Conservation (phyloP, 2,888 invertebrate genomes). For the Cheilosia vernalis region DNA sequence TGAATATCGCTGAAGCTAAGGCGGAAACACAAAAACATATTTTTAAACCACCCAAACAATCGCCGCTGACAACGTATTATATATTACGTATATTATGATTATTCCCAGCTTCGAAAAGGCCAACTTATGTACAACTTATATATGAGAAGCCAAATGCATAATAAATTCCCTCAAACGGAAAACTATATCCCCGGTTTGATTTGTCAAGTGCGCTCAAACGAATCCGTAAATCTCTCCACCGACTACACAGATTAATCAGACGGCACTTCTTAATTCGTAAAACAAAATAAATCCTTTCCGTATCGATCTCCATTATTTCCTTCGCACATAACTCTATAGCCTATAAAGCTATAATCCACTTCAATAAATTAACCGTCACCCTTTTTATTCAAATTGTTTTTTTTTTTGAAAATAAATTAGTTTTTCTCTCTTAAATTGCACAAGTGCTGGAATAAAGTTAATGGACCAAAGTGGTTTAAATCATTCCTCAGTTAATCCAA, state of each 20-base stretch:
- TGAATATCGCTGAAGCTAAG: too few species aligned
- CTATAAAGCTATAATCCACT: slow-evolving; percentile 66
- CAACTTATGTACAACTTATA: too few species aligned
- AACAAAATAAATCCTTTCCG: slow-evolving; percentile 60
- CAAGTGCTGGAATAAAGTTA: slow-evolving; percentile 54
- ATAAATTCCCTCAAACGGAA: too few species aligned
- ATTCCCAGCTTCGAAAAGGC: too few species aligned
- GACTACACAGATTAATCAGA: slow-evolving; percentile 14
- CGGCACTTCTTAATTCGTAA: slow-evolving; percentile 19
- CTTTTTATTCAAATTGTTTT: slow-evolving; percentile 4
- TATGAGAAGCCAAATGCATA: too few species aligned
- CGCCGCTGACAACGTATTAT: too few species aligned
- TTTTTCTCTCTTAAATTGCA: slow-evolving; percentile 16
- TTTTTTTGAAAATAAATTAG: neutral
- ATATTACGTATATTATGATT: too few species aligned
- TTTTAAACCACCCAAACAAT: too few species aligned
- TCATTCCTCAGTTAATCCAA: slow-evolving; percentile 42
- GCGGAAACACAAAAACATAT: too few species aligned
- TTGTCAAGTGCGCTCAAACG: slow-evolving; percentile 5
- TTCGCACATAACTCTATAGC: slow-evolving; percentile 67
- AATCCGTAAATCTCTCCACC: slow-evolving; percentile 4
- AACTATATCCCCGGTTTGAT: neutral
- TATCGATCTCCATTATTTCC: slow-evolving; percentile 43
- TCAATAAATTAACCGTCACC: slow-evolving; percentile 69
- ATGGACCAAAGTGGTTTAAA: slow-evolving; percentile 52